Base-by-base conservation (phyloP, 2,888 invertebrate genomes). In the Allophyes oxyacanthae region DNA sequence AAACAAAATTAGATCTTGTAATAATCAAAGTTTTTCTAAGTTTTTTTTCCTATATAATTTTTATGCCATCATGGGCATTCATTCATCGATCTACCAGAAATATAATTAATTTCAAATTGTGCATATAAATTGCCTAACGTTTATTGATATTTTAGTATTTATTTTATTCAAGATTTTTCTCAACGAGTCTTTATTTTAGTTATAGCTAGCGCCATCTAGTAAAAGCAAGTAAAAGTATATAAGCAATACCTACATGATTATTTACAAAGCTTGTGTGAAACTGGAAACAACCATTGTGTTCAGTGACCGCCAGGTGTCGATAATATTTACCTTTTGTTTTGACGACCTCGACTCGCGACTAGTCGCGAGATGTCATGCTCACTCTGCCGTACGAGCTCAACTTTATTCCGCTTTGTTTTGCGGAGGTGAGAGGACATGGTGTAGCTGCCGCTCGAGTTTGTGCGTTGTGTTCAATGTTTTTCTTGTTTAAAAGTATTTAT, bases 401-500 rank as follows among this genome's bases (percentile, higher is more conserved):
- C 67, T 81, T 81, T 81, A 83, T 93, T 93, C 94, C 94, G 93
- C 94, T 94, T 94, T 93, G 94, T 94, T 94, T 93, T 91, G 94
- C 92, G 92, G 92, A 91, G 91, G 88, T 86, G 89, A 90, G 85
- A 88, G 89, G 90, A 90, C 91, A 83, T 84, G 64, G 77, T 78
- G 81, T 75, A 34, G 61, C 72, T 64, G 64, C 72, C 67, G 78
- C 74, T 77, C 66, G 78, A 72, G 67, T 83, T 79, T 64, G 78
- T 79, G 77, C 69, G 78, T 87, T 86, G 86, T 88, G 87, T 89
- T 88, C 83, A 88, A 90, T 91, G 92, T 92, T 92, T 92, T 90
- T 87, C 82, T 83, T 84, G 67, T 72, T 83, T 74, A 75, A 81
- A 79, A 79, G 77, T 82, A 83, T 85, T 87, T 89, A 82, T 86